Percentiles rank a stretch among this genome's conserved stretches.
Evolutionary conservation across 1,140 invertebrate species (phyloP).

Genomic region (Triops cancriformis): DNA sequence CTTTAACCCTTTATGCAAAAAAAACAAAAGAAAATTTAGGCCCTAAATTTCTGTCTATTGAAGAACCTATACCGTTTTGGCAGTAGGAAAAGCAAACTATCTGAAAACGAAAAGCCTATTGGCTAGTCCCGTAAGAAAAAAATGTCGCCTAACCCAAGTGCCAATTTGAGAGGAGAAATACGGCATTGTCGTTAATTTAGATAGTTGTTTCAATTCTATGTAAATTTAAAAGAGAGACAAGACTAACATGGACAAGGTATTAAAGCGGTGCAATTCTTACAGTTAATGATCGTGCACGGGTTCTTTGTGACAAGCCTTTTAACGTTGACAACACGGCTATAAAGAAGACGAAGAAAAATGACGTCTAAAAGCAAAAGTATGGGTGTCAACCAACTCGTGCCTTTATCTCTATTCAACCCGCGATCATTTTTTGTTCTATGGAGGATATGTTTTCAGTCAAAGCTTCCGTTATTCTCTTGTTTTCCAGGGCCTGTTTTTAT

Average conservation of each 20-base stretch:
- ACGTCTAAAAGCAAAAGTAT: neutral
- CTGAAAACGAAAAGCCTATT: neutral
- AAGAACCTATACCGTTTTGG: neutral
- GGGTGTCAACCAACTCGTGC: neutral
- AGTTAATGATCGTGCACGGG: neutral
- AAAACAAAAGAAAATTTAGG: no score
- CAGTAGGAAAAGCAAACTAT: neutral
- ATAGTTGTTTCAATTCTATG: neutral
- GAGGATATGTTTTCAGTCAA: neutral
- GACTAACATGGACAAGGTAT: neutral
- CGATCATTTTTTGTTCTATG: neutral
- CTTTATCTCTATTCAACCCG: neutral
- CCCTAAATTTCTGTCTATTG: no score
- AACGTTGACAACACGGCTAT: neutral
- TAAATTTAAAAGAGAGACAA: neutral
- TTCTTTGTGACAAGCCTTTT: neutral
- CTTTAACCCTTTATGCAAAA: no score
- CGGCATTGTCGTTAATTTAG: neutral
- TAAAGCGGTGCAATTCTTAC: neutral
- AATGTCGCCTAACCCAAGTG: neutral
- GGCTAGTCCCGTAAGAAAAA: neutral
- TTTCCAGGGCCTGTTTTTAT: neutral
- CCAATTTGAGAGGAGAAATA: neutral
- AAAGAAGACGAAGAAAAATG: neutral
- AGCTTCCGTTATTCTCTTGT: slow-evolving; percentile 6